Evolutionary conservation across 1,140 invertebrate genomes (phyloP), one percentile per base, ranked within the genome.

Genomic region (Odontomachus brunneus): DNA sequence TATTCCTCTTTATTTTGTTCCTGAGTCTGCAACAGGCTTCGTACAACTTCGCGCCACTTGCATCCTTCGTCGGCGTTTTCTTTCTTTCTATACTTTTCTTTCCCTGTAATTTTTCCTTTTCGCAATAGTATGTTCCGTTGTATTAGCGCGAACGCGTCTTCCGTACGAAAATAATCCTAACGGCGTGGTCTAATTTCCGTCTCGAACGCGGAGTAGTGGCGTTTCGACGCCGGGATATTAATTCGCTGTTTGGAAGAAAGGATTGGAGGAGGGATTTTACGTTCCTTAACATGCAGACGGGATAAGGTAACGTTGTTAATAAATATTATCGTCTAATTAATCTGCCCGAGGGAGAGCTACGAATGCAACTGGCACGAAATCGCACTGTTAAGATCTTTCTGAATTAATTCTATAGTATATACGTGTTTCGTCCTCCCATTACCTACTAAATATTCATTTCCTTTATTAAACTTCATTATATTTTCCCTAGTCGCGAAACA

Each of bases 1-100:
- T 53, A 83, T 83, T 81, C 55, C 53, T 38, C 66, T 67, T 82
- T 84, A 89, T 65, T 87, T 90, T 90, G 72, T 91, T 91, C 88
- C 87, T 89, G 92, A 92, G 92, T 92, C 93, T 93, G 91, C 91
- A 93, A 92, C 92, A 91, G 90, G 91, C 90, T 85, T 90, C 84
- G 76, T 81, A 55, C 26, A 67, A 78, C 53, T 72, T 60, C 48
- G 72, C 83, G 86, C 83, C 86, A 88, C 38, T 51, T 63, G 72
- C 66, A 83, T 85, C 22, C 24, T 63, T 75, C 11, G 57, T 82
- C n/a, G 69, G 19, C 22, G n/a, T 2, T 51, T 9, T 62, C 26
- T 44, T 15, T 38, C 57, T 29, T 14, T 7, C 24, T 17, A 33
- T 33, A 5, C 38, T 44, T 7, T 44, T 1, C 9, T 7, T 44